Base-by-base conservation (phyloP, 30 jellyfish, hydroid and myxozoan genomes). In the Turritopsis rubra region DNA sequence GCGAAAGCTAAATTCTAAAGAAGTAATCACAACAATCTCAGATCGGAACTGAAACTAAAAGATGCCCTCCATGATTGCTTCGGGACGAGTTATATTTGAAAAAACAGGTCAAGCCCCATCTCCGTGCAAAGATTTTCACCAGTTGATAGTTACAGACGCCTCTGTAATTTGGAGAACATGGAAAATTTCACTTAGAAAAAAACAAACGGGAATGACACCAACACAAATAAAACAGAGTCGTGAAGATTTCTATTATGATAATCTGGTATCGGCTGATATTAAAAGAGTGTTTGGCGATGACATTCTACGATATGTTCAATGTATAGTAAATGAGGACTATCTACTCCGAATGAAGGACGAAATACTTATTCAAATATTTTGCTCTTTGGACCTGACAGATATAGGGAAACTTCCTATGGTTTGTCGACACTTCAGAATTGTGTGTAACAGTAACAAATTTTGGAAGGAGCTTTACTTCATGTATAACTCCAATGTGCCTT, bases 71-170 rank as follows among this genome's bases (percentile, higher is more conserved):
- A 90, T 86, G 96, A 60, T 65, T 18, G 85, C 85, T 9, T 60
- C 82, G 79, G 92, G 93, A 16, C 81, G 79, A 26, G 54, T 90
- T 52, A 26, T 85, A n/a, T 86, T 82, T 83, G 97, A 90, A 70
- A 90, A 81, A 72, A 85, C 96, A 31, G 97, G 90, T 71, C 97
- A 90, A 80, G 97, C 97, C 13, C 97, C 97, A 1, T 52, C 97
- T 23, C 97, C 97, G 1, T 90, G 93, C 21, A 90, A 90, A 73
- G 97, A 90, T 84, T 90, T 90, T 66, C 96, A 86, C 84, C 97
- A 90, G 79, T 90, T 90, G 27, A 21, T 90, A 65, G 97, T 90
- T 52, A 90, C 97, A 22, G 95, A 90, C 19, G 75, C 22, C 21
- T 88, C 79, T 52, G 97, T 90, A 26, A 52, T 90, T 66, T 90